A percentile compares a stretch with the other conserved stretches of the same genome.
Evolutionary conservation across 2,797 vertebrate species (phyloP).

Genomic region (Carcharodon carcharias): DNA sequence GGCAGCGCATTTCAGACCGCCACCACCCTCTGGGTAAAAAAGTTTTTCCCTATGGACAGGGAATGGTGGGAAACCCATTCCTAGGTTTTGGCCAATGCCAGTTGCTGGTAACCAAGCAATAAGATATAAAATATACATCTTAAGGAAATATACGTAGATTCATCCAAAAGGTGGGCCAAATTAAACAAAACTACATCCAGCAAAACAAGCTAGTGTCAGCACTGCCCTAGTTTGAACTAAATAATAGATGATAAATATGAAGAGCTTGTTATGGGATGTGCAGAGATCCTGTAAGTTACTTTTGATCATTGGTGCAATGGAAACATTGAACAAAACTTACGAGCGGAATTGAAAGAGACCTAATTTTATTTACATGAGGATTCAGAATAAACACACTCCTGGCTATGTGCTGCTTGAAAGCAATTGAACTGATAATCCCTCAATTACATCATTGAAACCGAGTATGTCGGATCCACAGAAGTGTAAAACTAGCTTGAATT

Average conservation of each 20-base stretch:
- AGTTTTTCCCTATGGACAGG: background rate
- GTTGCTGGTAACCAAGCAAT: background rate
- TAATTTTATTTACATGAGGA: background rate
- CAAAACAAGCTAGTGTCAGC: background rate
- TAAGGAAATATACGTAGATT: background rate
- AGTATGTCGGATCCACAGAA: background rate
- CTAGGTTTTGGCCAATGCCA: too few species aligned
- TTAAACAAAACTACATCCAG: background rate
- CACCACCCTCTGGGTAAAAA: too few species aligned
- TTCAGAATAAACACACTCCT: background rate
- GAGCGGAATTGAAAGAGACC: background rate
- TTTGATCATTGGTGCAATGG: background rate
- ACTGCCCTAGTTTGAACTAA: background rate
- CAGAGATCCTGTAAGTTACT: background rate
- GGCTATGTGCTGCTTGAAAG: too few species aligned
- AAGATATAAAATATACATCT: background rate
- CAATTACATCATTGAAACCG: background rate
- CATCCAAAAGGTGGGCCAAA: background rate
- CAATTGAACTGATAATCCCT: background rate
- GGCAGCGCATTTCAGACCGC: too few species aligned
- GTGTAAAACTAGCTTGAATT: background rate
- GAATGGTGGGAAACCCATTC: background rate
- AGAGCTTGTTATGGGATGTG: background rate
- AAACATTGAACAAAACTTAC: too few species aligned
- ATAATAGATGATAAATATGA: background rate